phyloP scores from a whole-genome alignment of 2,888 invertebrate genomes.

The Chaitophorus viminalis region DNA sequence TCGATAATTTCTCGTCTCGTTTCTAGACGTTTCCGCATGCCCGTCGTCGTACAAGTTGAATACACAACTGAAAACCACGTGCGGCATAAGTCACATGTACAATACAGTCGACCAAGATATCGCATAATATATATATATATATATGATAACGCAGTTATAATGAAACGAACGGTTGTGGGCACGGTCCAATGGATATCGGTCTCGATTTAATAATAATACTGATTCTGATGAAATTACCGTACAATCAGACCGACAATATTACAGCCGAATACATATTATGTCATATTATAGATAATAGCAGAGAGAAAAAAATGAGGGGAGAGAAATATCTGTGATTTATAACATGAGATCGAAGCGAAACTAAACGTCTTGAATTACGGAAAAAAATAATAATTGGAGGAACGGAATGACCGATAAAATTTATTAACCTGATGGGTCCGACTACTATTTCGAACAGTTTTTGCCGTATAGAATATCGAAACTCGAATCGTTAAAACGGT shows the following conservation, averaged over 20 bases:
- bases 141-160: not conserved
- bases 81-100: not conserved
- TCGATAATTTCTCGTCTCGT: not conserved
- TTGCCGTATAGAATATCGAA: not conserved
- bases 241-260: not conserved
- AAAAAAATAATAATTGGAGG: not conserved
- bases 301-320: too few species aligned
- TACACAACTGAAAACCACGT: not conserved
- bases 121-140: too few species aligned
- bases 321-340: not conserved
- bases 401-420: not conserved
- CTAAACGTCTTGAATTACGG: not conserved
- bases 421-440: not conserved
- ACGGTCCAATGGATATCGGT: not conserved
- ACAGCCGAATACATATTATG: not conserved
- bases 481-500: not conserved
- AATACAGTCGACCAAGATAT: not conserved
- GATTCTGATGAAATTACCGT: constrained; percentile 8
- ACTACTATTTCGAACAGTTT: not conserved
- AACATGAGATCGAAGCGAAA: not conserved
- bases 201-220: not conserved
- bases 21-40: not conserved
- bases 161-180: not conserved
- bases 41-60: too few species aligned
- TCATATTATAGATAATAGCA: not conserved